Conservation (phyloP, 2,113 vertebrate genomes). For the Channa argus region DNA sequence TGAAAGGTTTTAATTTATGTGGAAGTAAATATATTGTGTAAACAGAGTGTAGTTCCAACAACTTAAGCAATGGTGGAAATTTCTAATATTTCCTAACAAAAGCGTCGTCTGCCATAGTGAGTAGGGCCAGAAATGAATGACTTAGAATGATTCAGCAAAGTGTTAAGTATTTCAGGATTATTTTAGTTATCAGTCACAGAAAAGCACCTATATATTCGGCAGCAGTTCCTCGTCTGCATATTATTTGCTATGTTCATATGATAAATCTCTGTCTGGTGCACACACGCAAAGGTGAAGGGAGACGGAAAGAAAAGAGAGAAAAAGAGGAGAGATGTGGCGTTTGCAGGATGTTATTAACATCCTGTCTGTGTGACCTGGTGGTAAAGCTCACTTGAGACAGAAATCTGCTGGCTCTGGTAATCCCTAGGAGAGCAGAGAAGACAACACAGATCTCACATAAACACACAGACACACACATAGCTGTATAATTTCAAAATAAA, state of each 20-base stretch:
- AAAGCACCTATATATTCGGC: no score
- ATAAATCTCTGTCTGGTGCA: slow-evolving; percentile 12
- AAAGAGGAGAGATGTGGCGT: slow-evolving; percentile 36
- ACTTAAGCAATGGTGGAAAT: slow-evolving; percentile 53
- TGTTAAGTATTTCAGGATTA: background rate
- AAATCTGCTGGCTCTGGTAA: slow-evolving; percentile 44
- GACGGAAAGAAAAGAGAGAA: background rate
- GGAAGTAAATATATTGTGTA: background rate
- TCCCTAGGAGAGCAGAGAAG: slow-evolving; percentile 30
- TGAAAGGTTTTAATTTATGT: no score
- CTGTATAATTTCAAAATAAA: background rate
- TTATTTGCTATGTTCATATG: background rate
- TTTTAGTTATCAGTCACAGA: background rate
- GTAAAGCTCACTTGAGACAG: slow-evolving; percentile 59
- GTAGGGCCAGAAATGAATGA: slow-evolving; percentile 22
- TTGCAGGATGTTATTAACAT: slow-evolving; percentile 70
- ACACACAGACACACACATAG: background rate
- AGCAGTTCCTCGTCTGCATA: no score
- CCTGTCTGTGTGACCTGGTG: slow-evolving; percentile 70
- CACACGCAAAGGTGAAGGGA: slow-evolving; percentile 34
- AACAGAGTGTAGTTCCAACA: slow-evolving; percentile 36
- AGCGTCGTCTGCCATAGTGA: slow-evolving; percentile 4
- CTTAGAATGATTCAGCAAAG: slow-evolving; percentile 46
- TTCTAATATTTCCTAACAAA: slow-evolving; percentile 39
- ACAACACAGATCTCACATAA: background rate